Evolutionary conservation across 2,113 vertebrate species (phyloP).

Genomic region (Rhabdomys dilectus): DNA sequence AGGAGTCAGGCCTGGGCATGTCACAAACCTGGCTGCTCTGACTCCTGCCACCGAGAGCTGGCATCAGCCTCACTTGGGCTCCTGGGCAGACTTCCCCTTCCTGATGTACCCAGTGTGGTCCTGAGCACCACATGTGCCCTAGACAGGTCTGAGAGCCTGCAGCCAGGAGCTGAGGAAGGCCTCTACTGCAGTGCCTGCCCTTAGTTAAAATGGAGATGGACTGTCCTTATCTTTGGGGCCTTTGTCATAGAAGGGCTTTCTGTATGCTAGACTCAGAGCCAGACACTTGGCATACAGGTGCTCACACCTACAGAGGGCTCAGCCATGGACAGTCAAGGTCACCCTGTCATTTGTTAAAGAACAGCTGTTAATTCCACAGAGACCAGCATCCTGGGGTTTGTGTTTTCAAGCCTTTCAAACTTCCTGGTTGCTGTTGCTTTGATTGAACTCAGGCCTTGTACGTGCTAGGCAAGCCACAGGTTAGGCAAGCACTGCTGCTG

Average conservation of each 20-base stretch:
- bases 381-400: neutral
- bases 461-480: neutral
- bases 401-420: neutral
- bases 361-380: neutral
- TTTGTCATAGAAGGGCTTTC: neutral
- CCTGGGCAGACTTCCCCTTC: neutral
- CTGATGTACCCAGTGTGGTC: neutral
- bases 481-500: too few species aligned
- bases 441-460: neutral
- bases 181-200: neutral
- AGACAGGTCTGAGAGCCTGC: neutral
- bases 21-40: neutral
- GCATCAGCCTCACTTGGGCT: too few species aligned
- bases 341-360: neutral
- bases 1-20: neutral
- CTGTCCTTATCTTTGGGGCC: neutral
- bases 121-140: neutral
- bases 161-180: neutral
- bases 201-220: neutral
- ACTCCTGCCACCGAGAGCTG: neutral
- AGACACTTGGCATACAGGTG: rapidly evolving
- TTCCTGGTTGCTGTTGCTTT: neutral
- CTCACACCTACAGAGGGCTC: neutral
- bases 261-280: neutral
- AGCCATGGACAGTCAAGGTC: neutral